These are phyloP conservation scores for Tonatia bakeri DNA, from an alignment of 2,113 vertebrate species.

Conservation along the genomic window DNA sequence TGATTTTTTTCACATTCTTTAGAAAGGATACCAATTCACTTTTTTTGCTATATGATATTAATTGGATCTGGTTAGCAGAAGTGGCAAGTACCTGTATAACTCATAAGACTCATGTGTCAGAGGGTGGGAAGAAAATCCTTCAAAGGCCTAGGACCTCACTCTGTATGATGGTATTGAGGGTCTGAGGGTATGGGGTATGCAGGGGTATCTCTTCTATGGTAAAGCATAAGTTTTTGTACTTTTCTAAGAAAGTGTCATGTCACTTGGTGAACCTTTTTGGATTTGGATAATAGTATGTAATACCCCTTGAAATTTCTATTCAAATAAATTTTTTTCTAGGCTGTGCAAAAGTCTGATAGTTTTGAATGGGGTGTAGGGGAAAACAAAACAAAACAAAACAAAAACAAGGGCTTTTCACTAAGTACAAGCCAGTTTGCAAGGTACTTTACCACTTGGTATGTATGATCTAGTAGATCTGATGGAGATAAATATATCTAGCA, in stretches of 20 bases:
- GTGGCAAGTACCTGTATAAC: not conserved
- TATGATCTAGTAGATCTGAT: not conserved
- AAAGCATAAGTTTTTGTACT: not conserved
- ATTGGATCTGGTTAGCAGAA: not conserved
- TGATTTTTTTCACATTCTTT: not conserved
- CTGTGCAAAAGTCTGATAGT: not conserved
- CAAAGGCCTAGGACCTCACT: not conserved
- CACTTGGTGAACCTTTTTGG: not conserved
- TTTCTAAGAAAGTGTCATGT: not conserved
- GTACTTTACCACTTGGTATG: not conserved
- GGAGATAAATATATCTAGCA: not conserved
- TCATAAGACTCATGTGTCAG: not conserved
- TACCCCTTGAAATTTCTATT: not conserved
- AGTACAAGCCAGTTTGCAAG: not conserved
- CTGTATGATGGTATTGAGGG: not conserved
- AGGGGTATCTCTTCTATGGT: not conserved
- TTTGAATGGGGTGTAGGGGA: not conserved
- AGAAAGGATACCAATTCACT: not conserved
- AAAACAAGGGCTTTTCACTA: not conserved
- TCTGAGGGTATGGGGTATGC: not conserved
- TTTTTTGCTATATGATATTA: not conserved
- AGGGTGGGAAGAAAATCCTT: not conserved
- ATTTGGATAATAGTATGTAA: not conserved
- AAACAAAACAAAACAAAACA: not conserved
- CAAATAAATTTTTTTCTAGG: not conserved